A percentile compares a stretch with the other conserved stretches of the same genome.
Evolutionary conservation across 2,113 vertebrate genomes (phyloP).

Genomic region (Saimiri boliviensis): DNA sequence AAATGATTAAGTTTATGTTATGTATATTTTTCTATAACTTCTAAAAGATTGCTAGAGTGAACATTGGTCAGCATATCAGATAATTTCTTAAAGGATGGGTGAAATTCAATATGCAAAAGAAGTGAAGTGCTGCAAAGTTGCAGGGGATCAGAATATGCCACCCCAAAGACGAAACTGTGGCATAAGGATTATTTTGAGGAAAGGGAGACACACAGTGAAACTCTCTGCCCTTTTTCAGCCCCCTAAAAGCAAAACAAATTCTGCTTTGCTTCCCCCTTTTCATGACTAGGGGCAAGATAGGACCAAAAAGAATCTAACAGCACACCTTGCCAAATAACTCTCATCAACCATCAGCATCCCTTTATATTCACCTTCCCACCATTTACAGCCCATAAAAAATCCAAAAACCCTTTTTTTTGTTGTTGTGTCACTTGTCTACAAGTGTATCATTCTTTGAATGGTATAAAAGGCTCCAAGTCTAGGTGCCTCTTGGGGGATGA

Average conservation of each 20-base stretch:
- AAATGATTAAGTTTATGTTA: background rate
- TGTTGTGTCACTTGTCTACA: background rate
- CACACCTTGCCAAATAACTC: background rate
- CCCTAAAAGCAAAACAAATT: background rate
- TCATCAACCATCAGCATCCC: accelerated
- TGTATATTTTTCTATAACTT: no score
- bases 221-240: background rate
- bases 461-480: background rate
- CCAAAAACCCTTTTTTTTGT: no score
- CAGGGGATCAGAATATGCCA: background rate
- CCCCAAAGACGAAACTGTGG: background rate
- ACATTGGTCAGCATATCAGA: accelerated
- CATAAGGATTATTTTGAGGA: background rate
- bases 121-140: background rate
- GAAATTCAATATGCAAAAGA: background rate
- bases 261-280: background rate
- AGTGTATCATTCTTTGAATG: background rate
- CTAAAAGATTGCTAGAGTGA: background rate
- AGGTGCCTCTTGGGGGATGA: background rate
- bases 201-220: background rate
- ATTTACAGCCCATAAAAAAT: background rate
- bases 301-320: accelerated
- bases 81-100: background rate
- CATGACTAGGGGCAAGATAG: background rate
- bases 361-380: accelerated